A percentile compares a stretch with the other conserved stretches of the same genome.
Evolutionary conservation across 2,888 invertebrate genomes (phyloP).

Genomic region (Hymenopus coronatus): DNA sequence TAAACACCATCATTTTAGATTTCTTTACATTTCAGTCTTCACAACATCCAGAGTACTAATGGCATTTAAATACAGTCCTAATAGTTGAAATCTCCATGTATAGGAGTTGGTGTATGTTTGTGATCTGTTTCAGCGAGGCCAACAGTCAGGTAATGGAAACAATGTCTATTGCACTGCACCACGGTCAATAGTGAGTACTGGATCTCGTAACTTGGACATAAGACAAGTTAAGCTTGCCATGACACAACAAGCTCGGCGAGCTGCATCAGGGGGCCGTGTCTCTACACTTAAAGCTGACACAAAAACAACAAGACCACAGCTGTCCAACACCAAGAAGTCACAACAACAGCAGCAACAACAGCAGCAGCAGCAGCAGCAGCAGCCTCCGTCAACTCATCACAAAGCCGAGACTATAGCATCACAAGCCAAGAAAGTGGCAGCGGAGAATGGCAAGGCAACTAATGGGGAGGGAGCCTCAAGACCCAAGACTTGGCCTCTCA

Average conservation of each 20-base stretch:
- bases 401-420: slow-evolving; percentile 7
- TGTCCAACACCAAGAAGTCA: slow-evolving; percentile 34
- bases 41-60: too few species aligned
- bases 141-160: slow-evolving; percentile 41
- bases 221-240: slow-evolving; percentile 46
- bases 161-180: slow-evolving; percentile 25
- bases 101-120: too few species aligned
- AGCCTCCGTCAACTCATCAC: slow-evolving; percentile 22
- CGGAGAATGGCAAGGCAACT: slow-evolving; percentile 11
- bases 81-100: too few species aligned
- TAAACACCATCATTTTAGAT: too few species aligned
- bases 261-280: slow-evolving; percentile 31
- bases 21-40: too few species aligned
- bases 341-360: slow-evolving; percentile 35
- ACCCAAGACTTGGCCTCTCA: slow-evolving; percentile 38
- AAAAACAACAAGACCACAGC: slow-evolving; percentile 30
- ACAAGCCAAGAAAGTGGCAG: slow-evolving; percentile 22
- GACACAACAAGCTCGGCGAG: slow-evolving; percentile 41
- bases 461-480: slow-evolving; percentile 23
- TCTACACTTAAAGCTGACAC: slow-evolving; percentile 22
- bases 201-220: slow-evolving; percentile 45
- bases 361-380: slow-evolving; percentile 36
- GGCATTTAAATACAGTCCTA: too few species aligned
- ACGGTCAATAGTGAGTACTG: slow-evolving; percentile 30
- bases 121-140: neutral